These are phyloP conservation scores for Sardinella longiceps DNA, from an alignment of 2,797 vertebrate species.

Conservation along the genomic window DNA sequence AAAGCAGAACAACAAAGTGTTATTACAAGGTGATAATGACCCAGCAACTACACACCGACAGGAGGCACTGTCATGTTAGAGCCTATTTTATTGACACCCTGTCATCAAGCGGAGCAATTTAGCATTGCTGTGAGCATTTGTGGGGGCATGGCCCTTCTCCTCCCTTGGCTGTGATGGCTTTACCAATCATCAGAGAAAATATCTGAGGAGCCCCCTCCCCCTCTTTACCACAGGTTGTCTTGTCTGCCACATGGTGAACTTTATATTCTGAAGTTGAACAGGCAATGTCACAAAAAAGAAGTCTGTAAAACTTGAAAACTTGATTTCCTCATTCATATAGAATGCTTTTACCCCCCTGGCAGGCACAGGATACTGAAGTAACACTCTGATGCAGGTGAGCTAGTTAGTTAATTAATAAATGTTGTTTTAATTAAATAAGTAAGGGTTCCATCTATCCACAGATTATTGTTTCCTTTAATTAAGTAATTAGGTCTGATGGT, in stretches of 20 bases:
- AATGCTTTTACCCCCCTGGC: slow-evolving; percentile 51
- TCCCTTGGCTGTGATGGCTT: neutral
- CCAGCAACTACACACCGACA: neutral
- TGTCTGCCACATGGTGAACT: too few species aligned
- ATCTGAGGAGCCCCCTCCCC: neutral
- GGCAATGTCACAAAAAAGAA: neutral
- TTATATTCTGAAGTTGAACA: neutral
- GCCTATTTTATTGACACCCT: neutral
- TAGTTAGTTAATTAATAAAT: slow-evolving; percentile 83
- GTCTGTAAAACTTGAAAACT: neutral
- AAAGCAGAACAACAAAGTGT: neutral
- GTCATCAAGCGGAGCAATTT: slow-evolving; percentile 18
- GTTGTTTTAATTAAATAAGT: slow-evolving; percentile 76
- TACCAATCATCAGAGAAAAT: neutral
- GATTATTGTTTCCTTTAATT: slow-evolving; percentile 83
- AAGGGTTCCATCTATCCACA: slow-evolving; percentile 74
- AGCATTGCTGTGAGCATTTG: neutral
- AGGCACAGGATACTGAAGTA: slow-evolving; percentile 71
- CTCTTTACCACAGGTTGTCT: neutral
- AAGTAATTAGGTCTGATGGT: slow-evolving; percentile 79
- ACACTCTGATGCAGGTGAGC: slow-evolving; percentile 74
- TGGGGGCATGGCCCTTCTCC: neutral
- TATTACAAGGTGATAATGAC: slow-evolving; percentile 6
- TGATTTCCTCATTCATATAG: slow-evolving; percentile 58
- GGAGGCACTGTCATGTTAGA: neutral